Evolutionary conservation across 2,888 invertebrate genomes (phyloP).

Genomic region (Conistra vaccinii): DNA sequence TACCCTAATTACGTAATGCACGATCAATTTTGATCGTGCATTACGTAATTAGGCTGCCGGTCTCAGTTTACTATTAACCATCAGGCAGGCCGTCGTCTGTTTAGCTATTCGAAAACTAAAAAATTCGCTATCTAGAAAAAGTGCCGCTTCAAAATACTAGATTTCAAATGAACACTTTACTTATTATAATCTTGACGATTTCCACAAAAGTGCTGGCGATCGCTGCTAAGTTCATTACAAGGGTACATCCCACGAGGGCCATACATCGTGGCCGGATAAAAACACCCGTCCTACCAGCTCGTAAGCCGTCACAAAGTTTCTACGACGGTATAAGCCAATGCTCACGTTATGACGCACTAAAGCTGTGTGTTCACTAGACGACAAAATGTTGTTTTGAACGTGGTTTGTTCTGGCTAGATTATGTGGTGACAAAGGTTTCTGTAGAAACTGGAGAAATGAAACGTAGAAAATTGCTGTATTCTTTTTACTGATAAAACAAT

Average conservation of each 20-base stretch:
- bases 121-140: too few species aligned
- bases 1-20: too few species aligned
- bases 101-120: too few species aligned
- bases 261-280: constrained; percentile 53
- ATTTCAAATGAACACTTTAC: neutral
- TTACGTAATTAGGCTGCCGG: too few species aligned
- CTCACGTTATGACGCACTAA: constrained; percentile 34
- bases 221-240: constrained; percentile 46
- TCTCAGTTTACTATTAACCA: neutral
- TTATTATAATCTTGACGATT: constrained; percentile 5
- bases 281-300: constrained; percentile 30
- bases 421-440: neutral
- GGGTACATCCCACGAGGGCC: constrained; percentile 48
- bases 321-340: constrained; percentile 27
- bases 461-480: neutral
- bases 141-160: neutral
- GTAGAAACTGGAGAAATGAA: neutral
- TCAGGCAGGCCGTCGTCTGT: too few species aligned
- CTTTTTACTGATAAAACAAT: neutral
- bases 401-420: constrained; percentile 10
- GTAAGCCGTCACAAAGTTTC: constrained; percentile 41
- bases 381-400: constrained; percentile 41
- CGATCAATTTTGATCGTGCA: too few species aligned
- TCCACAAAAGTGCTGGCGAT: constrained; percentile 24
- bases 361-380: constrained; percentile 16